These are phyloP conservation scores for Tenthredo amoena DNA, from an alignment of 2,888 invertebrate species.

Conservation along the genomic window DNA sequence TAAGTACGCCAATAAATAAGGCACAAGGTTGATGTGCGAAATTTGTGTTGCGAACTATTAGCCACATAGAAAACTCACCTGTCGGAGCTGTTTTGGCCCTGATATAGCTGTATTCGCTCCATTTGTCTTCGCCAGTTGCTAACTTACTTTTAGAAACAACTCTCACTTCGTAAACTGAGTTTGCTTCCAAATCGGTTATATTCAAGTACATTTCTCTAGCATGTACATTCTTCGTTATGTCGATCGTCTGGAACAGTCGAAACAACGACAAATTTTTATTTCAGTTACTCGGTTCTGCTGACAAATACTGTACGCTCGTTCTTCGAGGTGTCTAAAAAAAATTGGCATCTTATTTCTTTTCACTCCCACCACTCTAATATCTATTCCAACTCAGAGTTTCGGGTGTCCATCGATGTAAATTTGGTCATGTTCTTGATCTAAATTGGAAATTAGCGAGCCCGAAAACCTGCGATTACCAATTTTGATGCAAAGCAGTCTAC, in stretches of 20 bases:
- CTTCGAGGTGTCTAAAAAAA: no score
- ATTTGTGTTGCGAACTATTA: not conserved
- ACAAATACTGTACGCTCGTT: no score
- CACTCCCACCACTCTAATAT: no score
- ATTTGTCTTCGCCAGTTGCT: conserved; percentile 81
- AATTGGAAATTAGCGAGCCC: no score
- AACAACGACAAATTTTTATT: not conserved
- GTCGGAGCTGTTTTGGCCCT: conserved; percentile 81
- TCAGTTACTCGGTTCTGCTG: not conserved
- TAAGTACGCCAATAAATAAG: not conserved
- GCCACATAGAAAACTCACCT: conserved; percentile 64
- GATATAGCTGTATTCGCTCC: conserved; percentile 85
- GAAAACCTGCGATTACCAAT: no score
- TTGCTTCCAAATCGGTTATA: conserved; percentile 82
- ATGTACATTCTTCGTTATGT: conserved; percentile 76
- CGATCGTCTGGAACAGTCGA: conserved; percentile 65
- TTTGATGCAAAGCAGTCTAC: no score
- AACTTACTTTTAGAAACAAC: conserved; percentile 83
- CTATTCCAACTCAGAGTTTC: no score
- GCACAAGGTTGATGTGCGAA: no score
- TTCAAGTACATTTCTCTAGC: conserved; percentile 73
- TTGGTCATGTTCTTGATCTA: no score
- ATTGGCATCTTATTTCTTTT: no score
- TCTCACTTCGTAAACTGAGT: conserved; percentile 86
- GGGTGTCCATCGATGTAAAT: no score